phyloP scores from a whole-genome alignment of 2,797 vertebrate genomes.

The Valencia hispanica region DNA sequence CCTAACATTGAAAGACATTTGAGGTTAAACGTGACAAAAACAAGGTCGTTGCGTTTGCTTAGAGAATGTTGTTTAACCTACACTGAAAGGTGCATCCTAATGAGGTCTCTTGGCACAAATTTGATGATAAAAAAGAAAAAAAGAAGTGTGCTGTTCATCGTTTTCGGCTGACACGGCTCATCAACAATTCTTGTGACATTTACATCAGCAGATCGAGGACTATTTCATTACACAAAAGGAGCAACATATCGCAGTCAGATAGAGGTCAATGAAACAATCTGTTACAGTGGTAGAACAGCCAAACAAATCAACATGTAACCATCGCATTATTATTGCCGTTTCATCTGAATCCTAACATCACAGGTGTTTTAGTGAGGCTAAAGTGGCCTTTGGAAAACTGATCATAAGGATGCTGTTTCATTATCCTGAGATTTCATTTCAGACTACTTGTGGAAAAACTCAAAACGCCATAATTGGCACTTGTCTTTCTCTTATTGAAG shows the following conservation, averaged over 20 bases:
- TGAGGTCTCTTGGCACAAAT: constrained; percentile 24
- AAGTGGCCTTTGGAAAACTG: constrained; percentile 22
- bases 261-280: constrained; percentile 36
- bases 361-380: constrained; percentile 25
- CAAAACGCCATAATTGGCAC: constrained; percentile 72
- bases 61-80: constrained; percentile 32
- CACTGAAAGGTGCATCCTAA: constrained; percentile 23
- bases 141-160: constrained; percentile 33
- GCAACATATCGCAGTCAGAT: constrained; percentile 30
- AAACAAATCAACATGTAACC: constrained; percentile 33
- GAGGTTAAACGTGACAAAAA: not conserved
- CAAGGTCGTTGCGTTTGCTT: constrained; percentile 19
- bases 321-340: constrained; percentile 20
- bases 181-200: constrained; percentile 39
- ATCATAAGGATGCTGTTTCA: constrained; percentile 49
- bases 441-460: constrained; percentile 69
- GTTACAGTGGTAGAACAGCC: constrained; percentile 10
- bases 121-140: constrained; percentile 26
- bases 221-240: constrained; percentile 52
- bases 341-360: constrained; percentile 27
- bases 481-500: constrained; percentile 54
- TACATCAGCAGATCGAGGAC: constrained; percentile 27
- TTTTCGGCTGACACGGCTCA: constrained; percentile 46
- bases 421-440: constrained; percentile 40
- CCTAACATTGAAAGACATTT: constrained; percentile 4